Base-by-base conservation (phyloP, 1,140 invertebrate species). In the Palaemon carinicauda region DNA sequence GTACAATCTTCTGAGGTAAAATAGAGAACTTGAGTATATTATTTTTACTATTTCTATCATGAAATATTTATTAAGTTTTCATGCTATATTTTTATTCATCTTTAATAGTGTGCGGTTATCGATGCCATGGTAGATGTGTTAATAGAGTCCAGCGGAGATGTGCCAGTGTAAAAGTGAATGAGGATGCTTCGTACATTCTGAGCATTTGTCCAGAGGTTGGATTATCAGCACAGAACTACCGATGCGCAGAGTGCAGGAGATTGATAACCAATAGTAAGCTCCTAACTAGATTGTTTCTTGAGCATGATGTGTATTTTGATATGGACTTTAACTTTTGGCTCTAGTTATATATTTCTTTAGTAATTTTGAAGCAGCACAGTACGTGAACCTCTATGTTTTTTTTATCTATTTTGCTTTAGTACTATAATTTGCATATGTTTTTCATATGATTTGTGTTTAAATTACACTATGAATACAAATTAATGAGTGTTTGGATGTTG, bases 151-250 rank as follows among this genome's bases (percentile, higher is more conserved):
- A 94, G 80, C 92, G 96, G 89, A 93, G 95, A 3, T 97, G 96
- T 90, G 95, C 95, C 14, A 94, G 96, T 91, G 94, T 97, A 1
- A 91, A 94, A 75, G 95, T 95, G 81, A 95, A 94, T 12, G 96
- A 96, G 91, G 94, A 94, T 53, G 94, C 95, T 1, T 91, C 93
- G 80, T 96, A 95, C 90, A 94, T 96, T 69, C 93, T 93, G 89
- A 94, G 94, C 71, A 97, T 97, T 90, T 97, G 96, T 90, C 96
- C 96, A 0, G 96, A 97, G 92, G 93, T 93, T 87, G 96, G 96
- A 5, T 91, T 97, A 52, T 94, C 95, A 0, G 92, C 92, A 3
- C 96, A 97, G 91, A 93, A 93, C 75, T 97, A 96, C 90, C 93
- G 94, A 88, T 97, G 96, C 91, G 94, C 94, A 3, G 96, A 97